phyloP scores from a whole-genome alignment of 1,140 invertebrate genomes.

The Vanessa tameamea region DNA sequence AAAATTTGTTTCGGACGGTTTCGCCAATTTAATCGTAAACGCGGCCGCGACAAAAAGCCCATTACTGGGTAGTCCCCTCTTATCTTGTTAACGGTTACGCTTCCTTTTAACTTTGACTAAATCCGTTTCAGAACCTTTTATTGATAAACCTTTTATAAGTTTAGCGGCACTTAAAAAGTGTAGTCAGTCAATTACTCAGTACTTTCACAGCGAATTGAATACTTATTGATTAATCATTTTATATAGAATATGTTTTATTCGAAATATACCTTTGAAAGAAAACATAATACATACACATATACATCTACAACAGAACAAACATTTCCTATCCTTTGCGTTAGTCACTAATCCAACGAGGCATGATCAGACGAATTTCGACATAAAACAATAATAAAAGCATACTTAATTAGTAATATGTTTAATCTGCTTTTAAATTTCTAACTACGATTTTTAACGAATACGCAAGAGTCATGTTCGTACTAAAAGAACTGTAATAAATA shows the following conservation, averaged over 20 bases:
- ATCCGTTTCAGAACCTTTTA: slow-evolving; percentile 51
- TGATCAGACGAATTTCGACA: too few relatives aligned
- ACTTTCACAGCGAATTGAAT: not conserved
- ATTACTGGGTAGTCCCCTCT: slow-evolving; percentile 59
- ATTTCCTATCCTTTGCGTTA: too few relatives aligned
- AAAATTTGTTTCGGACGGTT: slow-evolving; percentile 54
- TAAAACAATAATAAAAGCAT: too few relatives aligned
- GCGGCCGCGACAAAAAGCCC: slow-evolving; percentile 64
- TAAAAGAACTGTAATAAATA: slow-evolving; percentile 26
- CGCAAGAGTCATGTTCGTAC: not conserved
- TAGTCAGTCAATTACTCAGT: slow-evolving; percentile 35
- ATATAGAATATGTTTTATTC: too few relatives aligned
- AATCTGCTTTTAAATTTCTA: not conserved
- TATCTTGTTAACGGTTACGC: slow-evolving; percentile 65
- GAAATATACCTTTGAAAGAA: too few relatives aligned
- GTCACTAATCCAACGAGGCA: too few relatives aligned
- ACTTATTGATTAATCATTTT: too few relatives aligned
- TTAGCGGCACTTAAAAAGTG: slow-evolving; percentile 24
- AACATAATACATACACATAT: too few relatives aligned
- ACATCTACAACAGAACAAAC: too few relatives aligned
- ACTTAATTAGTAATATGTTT: not conserved
- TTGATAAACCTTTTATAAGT: slow-evolving; percentile 42
- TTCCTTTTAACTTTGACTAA: slow-evolving; percentile 69
- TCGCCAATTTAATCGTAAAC: slow-evolving; percentile 58
- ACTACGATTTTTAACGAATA: not conserved